Percentiles rank a stretch among this genome's conserved stretches.
These are phyloP conservation scores for Eulithis testata DNA, from an alignment of 2,888 invertebrate genomes.

Conservation along the genomic window DNA sequence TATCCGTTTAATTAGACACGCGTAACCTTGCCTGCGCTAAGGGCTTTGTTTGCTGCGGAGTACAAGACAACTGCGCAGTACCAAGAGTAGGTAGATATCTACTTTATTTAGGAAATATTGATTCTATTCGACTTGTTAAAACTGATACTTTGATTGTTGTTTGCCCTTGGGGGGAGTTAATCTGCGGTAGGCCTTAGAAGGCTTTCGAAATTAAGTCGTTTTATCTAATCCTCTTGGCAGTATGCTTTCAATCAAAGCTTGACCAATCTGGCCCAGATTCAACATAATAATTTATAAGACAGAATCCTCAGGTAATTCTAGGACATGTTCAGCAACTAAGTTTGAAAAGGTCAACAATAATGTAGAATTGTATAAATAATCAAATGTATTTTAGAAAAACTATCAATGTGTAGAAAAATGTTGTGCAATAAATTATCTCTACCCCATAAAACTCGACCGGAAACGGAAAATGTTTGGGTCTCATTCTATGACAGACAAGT, in stretches of 20 bases:
- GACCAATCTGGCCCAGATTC: neutral
- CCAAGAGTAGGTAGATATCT: conserved; percentile 42
- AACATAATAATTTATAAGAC: no score
- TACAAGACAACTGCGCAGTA: conserved; percentile 62
- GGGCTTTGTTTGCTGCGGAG: conserved; percentile 49
- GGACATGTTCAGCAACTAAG: no score
- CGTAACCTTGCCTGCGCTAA: conserved; percentile 51
- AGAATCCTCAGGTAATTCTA: no score
- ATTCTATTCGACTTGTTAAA: conserved; percentile 41
- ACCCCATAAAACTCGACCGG: conserved; percentile 30
- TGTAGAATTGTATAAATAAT: no score
- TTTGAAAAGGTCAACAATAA: no score
- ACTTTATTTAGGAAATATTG: conserved; percentile 50
- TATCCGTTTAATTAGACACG: conserved; percentile 50
- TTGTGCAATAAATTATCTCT: conserved; percentile 15
- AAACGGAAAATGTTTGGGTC: conserved; percentile 42
- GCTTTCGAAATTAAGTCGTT: conserved; percentile 4
- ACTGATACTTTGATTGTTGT: conserved; percentile 17
- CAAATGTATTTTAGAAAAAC: no score
- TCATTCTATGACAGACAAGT: conserved; percentile 29
- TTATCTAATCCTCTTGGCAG: neutral
- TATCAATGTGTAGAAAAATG: neutral
- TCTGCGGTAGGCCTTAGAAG: neutral
- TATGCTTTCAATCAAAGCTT: neutral
- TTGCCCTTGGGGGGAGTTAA: conserved; percentile 19